Conservation (phyloP, 2,113 vertebrate species). For the Dromaius novaehollandiae region DNA sequence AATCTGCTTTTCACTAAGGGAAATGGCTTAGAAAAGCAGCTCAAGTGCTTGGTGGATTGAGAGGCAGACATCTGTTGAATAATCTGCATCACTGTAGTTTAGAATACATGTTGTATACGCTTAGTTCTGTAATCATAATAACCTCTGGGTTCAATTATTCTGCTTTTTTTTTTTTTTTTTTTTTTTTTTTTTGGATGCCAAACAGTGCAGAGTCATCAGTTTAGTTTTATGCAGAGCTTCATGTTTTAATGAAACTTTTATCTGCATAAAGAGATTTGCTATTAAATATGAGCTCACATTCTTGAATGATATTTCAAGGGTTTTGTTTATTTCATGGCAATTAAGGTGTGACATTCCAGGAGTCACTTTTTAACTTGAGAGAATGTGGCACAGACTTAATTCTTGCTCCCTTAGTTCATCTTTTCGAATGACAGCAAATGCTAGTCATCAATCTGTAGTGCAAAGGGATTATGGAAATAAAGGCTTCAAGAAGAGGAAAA, state of each 20-base stretch:
- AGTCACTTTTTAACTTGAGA: neutral
- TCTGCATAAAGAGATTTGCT: neutral
- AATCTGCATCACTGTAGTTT: neutral
- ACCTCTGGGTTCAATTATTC: neutral
- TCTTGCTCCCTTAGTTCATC: neutral
- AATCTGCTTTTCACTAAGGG: neutral
- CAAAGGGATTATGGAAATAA: neutral
- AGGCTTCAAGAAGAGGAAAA: neutral
- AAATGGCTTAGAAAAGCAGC: neutral
- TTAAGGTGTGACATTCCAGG: neutral
- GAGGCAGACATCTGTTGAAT: neutral
- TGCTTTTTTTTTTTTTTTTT: neutral
- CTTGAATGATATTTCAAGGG: neutral
- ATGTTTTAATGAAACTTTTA: neutral
- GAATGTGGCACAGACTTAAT: neutral
- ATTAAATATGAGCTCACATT: neutral
- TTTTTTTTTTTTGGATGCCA: no score
- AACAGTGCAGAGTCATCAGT: neutral
- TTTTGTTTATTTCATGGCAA: neutral
- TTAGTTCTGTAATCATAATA: neutral
- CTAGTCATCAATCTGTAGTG: neutral
- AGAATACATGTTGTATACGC: neutral
- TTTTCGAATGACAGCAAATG: neutral
- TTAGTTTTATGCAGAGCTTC: neutral
- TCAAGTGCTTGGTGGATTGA: neutral